Base-by-base conservation (phyloP, 2,888 invertebrate species). In the Ectemnius continuus region DNA sequence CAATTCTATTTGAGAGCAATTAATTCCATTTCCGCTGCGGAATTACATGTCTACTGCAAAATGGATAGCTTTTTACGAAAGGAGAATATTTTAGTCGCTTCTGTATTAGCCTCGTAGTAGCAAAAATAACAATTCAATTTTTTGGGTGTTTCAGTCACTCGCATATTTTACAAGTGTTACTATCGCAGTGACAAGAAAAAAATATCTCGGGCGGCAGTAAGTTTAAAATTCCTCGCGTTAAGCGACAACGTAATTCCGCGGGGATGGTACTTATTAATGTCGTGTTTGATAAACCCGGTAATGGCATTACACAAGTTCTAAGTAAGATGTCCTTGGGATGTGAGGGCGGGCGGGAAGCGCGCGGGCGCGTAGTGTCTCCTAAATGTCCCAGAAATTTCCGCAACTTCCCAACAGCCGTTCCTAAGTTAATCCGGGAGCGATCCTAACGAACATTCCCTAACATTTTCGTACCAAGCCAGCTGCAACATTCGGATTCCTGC, bases 381-480 rank as follows among this genome's bases (percentile, higher is more conserved):
- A 67, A 73, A 79, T 79, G 65, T 69, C 61, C 57, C 60, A 64
- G 71, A 70, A 73, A 80, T 68, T 70, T 70, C 69, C 72, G 57
- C 57, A 80, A 80, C 74, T 76, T 73, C 36, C 61, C 69, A 61
- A n/a, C 67, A 71, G 65, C 72, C 69, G 61, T 79, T 73, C 65
- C 76, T 59, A 70, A 45, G 65, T 72, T 80, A 81, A 80, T 81
- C 62, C 70, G 62, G 61, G 65, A 69, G 56, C 63, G 57, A 65
- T 56, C 71, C 69, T 79, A 75, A 80, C 67, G 56, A 80, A 75
- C 69, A 56, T 72, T 74, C 64, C 16, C 59, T 61, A 36, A 20
- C 26, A 45, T 63, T 64, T 74, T 73, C 47, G 66, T 62, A 26
- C 46, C 63, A 73, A 61, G 63, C 65, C 59, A 69, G 70, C 64